Conservation (phyloP, 2,113 vertebrate genomes). For the Mola mola region DNA sequence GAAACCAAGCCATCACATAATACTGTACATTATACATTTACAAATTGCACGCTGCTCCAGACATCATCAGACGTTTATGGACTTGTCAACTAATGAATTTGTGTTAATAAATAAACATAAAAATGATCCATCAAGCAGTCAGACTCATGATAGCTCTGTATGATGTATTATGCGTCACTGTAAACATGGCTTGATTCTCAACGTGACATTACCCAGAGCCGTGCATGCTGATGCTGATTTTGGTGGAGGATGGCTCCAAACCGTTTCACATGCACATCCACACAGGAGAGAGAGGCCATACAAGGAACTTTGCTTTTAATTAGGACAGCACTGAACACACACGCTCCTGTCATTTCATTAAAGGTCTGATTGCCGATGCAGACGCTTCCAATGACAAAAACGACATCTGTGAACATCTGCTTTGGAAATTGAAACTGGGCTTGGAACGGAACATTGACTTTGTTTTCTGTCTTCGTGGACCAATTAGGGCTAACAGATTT, state of each 20-base stretch:
- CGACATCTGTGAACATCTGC: conserved; percentile 76
- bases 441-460: conserved; percentile 75
- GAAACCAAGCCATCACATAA: too few relatives aligned
- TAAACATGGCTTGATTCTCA: conserved; percentile 31
- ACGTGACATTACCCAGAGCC: conserved; percentile 22
- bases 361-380: conserved; percentile 68
- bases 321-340: conserved; percentile 54
- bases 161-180: conserved; percentile 51
- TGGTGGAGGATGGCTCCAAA: conserved; percentile 2
- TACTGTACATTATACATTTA: too few relatives aligned
- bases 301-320: conserved; percentile 64
- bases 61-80: too few relatives aligned
- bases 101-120: too few relatives aligned
- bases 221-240: conserved; percentile 8
- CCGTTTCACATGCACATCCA: conserved; percentile 31
- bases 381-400: conserved; percentile 61
- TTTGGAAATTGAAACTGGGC: conserved; percentile 71
- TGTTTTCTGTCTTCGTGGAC: conserved; percentile 77
- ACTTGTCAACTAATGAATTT: too few relatives aligned
- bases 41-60: too few relatives aligned
- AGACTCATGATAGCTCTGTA: conserved; percentile 25
- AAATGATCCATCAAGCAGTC: too few relatives aligned
- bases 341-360: conserved; percentile 53
- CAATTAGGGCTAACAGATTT: conserved; percentile 78
- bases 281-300: conserved; percentile 34